These are phyloP conservation scores for Pterocles orientalis DNA, from an alignment of 2,113 vertebrate genomes.

Conservation along the genomic window DNA sequence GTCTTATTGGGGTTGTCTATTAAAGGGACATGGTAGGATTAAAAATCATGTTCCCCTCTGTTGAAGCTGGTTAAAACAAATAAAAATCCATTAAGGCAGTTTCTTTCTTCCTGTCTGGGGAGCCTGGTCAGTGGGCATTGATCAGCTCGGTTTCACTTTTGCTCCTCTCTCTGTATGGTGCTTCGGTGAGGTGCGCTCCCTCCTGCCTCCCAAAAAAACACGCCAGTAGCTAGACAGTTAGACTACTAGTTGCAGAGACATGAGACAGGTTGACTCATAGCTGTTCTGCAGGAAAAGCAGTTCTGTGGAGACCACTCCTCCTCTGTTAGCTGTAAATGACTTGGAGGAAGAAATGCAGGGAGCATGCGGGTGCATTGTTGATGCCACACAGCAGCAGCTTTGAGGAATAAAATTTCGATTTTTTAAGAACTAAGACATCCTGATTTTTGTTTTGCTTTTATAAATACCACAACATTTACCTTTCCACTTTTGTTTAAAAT, in stretches of 20 bases:
- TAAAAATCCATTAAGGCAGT: accelerated
- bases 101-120: neutral
- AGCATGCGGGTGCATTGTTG: neutral
- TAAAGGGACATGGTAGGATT: neutral
- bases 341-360: neutral
- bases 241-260: neutral
- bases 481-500: neutral
- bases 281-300: neutral
- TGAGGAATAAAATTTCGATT: neutral
- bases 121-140: neutral
- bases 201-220: neutral
- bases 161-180: neutral
- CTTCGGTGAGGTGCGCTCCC: neutral
- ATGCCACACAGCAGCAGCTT: neutral
- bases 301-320: neutral
- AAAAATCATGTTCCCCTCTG: neutral
- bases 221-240: accelerated
- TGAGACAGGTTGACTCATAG: neutral
- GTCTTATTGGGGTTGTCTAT: conserved; percentile 30
- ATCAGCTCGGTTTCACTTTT: neutral
- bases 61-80: neutral
- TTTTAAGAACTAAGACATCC: neutral
- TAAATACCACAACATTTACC: neutral
- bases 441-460: neutral
- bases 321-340: neutral